Evolutionary conservation across 2,797 vertebrate species (phyloP).

Genomic region (Coregonus suidteri): DNA sequence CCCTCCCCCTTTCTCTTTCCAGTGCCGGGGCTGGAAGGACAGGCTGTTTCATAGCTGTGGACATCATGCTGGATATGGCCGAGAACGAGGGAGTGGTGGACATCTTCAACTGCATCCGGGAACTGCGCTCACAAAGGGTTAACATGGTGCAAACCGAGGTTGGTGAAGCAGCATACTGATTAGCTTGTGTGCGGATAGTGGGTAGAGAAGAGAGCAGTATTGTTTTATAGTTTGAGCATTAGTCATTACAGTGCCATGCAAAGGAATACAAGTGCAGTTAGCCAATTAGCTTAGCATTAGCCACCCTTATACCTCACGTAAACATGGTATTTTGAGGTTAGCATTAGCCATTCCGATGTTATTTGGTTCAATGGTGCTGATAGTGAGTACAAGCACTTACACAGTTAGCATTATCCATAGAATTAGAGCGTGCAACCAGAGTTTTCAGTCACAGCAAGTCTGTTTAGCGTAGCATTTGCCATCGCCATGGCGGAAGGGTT

Average conservation of each 20-base stretch:
- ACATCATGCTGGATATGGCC: slow-evolving; percentile 99
- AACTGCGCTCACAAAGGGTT: slow-evolving; percentile 93
- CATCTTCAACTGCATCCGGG: slow-evolving; percentile 96
- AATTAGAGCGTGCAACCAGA: background rate
- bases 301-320: no score
- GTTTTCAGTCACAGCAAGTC: background rate
- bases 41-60: slow-evolving; percentile 95
- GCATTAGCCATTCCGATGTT: background rate
- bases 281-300: no score
- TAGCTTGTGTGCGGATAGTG: background rate
- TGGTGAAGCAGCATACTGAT: slow-evolving; percentile 14
- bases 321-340: background rate
- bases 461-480: background rate
- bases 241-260: no score
- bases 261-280: no score
- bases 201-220: background rate
- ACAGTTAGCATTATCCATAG: background rate
- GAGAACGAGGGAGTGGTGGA: slow-evolving; percentile 97
- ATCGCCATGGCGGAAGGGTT: background rate
- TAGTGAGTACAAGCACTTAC: background rate
- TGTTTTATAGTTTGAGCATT: no score
- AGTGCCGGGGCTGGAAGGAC: slow-evolving; percentile 95
- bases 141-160: slow-evolving; percentile 98
- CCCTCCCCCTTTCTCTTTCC: background rate
- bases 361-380: background rate